Base-by-base conservation (phyloP, 2,888 invertebrate genomes). In the Spodoptera picta region DNA sequence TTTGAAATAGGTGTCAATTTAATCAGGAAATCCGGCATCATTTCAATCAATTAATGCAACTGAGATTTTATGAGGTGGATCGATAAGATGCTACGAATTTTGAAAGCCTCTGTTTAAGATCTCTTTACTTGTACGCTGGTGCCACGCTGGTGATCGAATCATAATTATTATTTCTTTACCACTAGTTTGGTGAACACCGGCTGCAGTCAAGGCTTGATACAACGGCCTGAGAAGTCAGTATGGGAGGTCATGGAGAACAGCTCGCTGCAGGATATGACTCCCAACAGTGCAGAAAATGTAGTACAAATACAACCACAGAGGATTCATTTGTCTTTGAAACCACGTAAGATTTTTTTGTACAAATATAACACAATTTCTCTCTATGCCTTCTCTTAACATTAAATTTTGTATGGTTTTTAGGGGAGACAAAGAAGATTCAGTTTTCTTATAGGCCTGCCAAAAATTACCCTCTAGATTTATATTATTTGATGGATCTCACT, bases 401-500 rank as follows among this genome's bases (percentile, higher is more conserved):
- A 23, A 4, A 23, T 46, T 46, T 10, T 51, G 3, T 59, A 9
- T 36, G 36, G 36, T 9, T 92, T 91, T 45, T 84, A 96, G 96
- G 95, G 23, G 95, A 96, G 77, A 95, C 96, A 0, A 92, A 95
- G 77, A 95, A 94, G 72, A 88, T 97, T 48, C 92, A 95, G 70
- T 95, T 97, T 73, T 91, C 95, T n/a, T 97, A 96, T 83, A 95
- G 97, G 56, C 96, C 97, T 55, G 98, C 98, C 10, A 96, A 96
- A 87, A 97, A 99, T 87, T 98, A 98, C 83, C 97, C 97, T 7
- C 95, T 99, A 47, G 98, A 98, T 87, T 93, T 98, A 47, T 99
- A 98, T 90, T 98, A 98, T 83, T 93, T 99, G 77, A 98, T 98
- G 97, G 98, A 98, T 87, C 94, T 98, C 62, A 98, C 98, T 2